Base-by-base conservation (phyloP, 2,113 vertebrate species). In the Tachysurus fulvidraco region DNA sequence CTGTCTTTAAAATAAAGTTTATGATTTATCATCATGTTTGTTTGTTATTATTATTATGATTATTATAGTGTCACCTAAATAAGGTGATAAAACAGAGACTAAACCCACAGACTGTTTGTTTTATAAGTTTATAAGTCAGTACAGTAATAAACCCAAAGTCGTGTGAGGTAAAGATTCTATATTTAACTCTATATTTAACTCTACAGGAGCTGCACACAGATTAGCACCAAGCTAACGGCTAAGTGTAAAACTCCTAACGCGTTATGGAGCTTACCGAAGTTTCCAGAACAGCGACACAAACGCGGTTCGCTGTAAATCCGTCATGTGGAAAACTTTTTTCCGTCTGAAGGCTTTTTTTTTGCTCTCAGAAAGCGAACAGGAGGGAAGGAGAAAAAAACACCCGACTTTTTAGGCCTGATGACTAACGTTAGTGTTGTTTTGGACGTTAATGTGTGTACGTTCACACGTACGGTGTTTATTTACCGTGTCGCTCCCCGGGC, bases 401-500 rank as follows among this genome's bases (percentile, higher is more conserved):
- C 36, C 36, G 36, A 36, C 36, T 36, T 36, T 36, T 81, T 8
- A 44, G 78, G 78, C 78, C 78, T 59, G 1, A 81, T 60, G 14
- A 60, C 0, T 28, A 19, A 19, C 54, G 3, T 12, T 5, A 1
- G 64, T 28, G 0, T 1, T 60, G 59, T 9, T 4, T 74, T 74
- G 23, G 46, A 25, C 28, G 21, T 11, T 5, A 36, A 36, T 1
- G 23, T 74, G 46, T 12, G 1, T 50, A 52, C 6, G 41, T 25
- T 52, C 36, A 36, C 36, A 36, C 36, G 36, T 36, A 36, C 36
- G 36, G 36, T 28, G 5, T 55, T 36, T 91, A 85, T 91, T 88
- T 91, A 93, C 94, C 92, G 92, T 93, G 92, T 81, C 95, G 94
- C 95, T 95, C 94, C 95, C 93, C 92, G 93, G 93, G 94, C 95